Evolutionary conservation across 2,888 invertebrate genomes (phyloP), one percentile per base, ranked within the genome.

Genomic region (Rotaria socialis): DNA sequence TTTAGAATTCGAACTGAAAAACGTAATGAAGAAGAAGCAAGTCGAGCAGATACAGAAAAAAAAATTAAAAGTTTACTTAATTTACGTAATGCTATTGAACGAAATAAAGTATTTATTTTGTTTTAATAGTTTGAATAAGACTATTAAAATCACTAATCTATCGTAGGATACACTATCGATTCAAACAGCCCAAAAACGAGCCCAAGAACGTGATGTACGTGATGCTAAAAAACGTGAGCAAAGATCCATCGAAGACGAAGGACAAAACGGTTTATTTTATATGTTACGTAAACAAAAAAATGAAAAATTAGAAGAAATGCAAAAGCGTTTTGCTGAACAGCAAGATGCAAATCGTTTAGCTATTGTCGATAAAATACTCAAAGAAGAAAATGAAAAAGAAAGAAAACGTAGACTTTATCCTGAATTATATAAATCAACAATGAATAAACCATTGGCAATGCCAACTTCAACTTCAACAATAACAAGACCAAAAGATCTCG

Each of bases 391-490:
- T 56, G 85, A 85, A 24, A 84, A 80, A 47, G 86, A 85, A 58
- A 85, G 84, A 86, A 86, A 86, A 85, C 85, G 85, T 60, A 86
- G 80, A 84, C 55, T 86, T 8, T 86, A 86, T 86, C 86, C 86
- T 11, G 85, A 85, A 55, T 60, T 85, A 41, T 86, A 75, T 52
- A 85, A 85, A 35, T 84, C 14, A 52, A 16, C 80, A 27, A 84
- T 5, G 0, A 60, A 11, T n/a, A 60, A 43, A 85, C 22, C n/a
- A 67, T 27, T 22, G n/a, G 22, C 27, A 43, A 58, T 41, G 56
- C n/a, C 16, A 55, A 50, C 50, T 16, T 14, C 35, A 86, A 19
- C 6, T 75, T 85, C 24, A 86, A 84, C 84, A 67, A 84, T 22
- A 55, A 55, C 55, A 22, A 86, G 27, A 75, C 43, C 85, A 16